Evolutionary conservation across 2,888 invertebrate genomes (phyloP).

Genomic region (Sepiola atlantica): DNA sequence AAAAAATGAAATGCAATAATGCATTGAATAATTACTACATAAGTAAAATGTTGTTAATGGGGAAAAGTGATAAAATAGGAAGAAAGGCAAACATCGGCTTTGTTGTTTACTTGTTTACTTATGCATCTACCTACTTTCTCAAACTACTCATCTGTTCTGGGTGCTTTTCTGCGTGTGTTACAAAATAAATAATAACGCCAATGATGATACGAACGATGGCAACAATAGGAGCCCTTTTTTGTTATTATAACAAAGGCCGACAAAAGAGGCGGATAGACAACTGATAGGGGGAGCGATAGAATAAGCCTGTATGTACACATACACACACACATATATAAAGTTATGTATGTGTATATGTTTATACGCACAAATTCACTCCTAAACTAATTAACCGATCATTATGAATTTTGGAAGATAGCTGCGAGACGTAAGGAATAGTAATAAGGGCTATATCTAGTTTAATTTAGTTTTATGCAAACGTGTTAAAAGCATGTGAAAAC

Average conservation of each 20-base stretch:
- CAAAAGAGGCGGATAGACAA: background rate
- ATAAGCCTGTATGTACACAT: background rate
- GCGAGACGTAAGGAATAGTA: too few species aligned
- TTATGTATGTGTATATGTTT: background rate
- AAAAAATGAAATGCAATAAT: background rate
- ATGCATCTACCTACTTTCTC: background rate
- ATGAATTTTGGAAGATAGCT: too few species aligned
- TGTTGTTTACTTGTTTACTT: too few species aligned
- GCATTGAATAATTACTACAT: background rate
- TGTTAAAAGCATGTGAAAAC: too few species aligned
- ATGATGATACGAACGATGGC: background rate
- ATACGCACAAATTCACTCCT: background rate
- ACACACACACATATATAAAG: background rate
- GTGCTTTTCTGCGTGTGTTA: background rate
- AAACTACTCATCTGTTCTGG: background rate
- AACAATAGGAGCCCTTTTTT: background rate
- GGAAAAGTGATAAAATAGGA: background rate
- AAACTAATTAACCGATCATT: too few species aligned
- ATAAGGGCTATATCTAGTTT: too few species aligned
- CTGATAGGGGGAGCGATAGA: background rate
- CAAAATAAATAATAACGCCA: background rate
- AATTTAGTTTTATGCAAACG: too few species aligned
- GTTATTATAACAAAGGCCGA: background rate
- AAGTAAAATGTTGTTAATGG: background rate
- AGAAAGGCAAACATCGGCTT: background rate